Evolutionary conservation across 2,113 vertebrate genomes (phyloP), one percentile per base, ranked within the genome.

Genomic region (Saimiri boliviensis): DNA sequence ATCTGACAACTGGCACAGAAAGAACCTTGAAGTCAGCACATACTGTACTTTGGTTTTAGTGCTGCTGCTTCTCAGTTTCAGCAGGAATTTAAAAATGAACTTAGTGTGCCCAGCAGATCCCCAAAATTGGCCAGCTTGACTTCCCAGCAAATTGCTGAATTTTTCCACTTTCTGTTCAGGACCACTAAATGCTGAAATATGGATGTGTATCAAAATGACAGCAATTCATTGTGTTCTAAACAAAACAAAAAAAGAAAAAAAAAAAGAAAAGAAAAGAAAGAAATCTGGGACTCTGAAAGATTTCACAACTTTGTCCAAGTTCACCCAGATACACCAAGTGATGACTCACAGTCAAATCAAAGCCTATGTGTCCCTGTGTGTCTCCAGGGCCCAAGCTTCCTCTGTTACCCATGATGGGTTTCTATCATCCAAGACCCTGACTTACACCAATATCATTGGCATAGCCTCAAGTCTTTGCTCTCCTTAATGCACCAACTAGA

Each of bases 111-210:
- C 93, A 45, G 96, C 42, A 17, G 7, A 47, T 40, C 42, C 73
- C 25, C 7, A 16, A 30, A 76, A 47, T 45, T 27, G 40, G 73
- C 40, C 11, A 40, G 13, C 73, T 76, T 76, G 73, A 45, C 25
- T 45, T 98, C 98, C 98, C 97, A 98, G 98, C 97, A 98, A 98
- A 98, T 98, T 47, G 42, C 74, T 77, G 74, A 97, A 97, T 97
- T 98, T 58, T 98, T 98, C 97, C 95, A 96, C 97, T 96, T 96
- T 98, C 97, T 97, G 71, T 97, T 97, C 97, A 0, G 94, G 98
- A 98, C 97, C 98, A 98, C 98, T 30, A 52, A 97, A 97, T 98
- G 98, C 98, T 98, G 97, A 97, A 90, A 97, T 95, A 96, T 98
- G 98, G 98, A 98, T 98, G 98, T 98, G 97, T 98, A 98, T 98